A percentile compares a stretch with the other conserved stretches of the same genome.
Evolutionary conservation across 2,797 vertebrate species (phyloP).

Genomic region (Sarcoramphus papa): DNA sequence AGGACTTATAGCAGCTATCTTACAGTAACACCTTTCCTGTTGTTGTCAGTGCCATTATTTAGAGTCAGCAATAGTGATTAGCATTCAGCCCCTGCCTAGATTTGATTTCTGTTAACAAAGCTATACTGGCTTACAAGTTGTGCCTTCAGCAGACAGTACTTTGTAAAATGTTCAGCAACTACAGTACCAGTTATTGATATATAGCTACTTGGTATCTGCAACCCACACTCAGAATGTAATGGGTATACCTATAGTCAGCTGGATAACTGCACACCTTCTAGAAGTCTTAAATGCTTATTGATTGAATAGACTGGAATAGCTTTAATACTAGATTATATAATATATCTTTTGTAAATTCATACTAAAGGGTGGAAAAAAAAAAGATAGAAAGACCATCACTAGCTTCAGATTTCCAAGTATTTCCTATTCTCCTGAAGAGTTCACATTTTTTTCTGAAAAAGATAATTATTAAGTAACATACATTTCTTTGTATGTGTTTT

Average conservation of each 20-base stretch:
- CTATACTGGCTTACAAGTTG: background rate
- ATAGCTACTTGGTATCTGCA: background rate
- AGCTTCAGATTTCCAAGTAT: background rate
- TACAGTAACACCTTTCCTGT: background rate
- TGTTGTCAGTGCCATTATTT: background rate
- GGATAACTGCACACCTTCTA: background rate
- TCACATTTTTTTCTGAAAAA: background rate
- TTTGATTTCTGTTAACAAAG: background rate
- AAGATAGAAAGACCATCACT: background rate
- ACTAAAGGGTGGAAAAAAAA: background rate
- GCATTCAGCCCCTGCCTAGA: background rate
- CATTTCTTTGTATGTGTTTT: background rate
- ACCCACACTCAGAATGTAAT: background rate
- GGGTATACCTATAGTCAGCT: background rate
- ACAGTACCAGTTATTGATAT: background rate
- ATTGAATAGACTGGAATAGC: background rate
- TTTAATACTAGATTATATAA: background rate
- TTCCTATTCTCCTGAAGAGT: background rate
- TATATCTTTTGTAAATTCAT: background rate
- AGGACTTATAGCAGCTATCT: background rate
- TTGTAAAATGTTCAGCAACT: background rate
- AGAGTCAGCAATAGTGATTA: background rate
- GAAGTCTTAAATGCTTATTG: background rate
- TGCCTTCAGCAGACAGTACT: background rate
- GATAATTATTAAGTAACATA: background rate